These are phyloP conservation scores for Aeoliscus strigatus DNA, from an alignment of 2,797 vertebrate genomes.

Conservation along the genomic window DNA sequence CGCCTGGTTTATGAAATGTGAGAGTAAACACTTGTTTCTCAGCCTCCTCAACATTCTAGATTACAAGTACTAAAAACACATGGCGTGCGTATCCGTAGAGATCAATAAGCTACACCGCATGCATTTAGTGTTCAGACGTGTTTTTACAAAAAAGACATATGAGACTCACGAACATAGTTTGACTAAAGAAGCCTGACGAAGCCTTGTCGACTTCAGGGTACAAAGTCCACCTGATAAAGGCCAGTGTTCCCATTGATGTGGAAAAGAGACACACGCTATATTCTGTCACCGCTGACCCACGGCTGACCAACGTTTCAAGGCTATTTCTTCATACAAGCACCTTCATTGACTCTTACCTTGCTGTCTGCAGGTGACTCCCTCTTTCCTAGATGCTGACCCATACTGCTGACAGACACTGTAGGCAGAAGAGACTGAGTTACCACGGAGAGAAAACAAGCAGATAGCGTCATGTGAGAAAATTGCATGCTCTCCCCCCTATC, in stretches of 20 bases:
- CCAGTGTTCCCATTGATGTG: constrained; percentile 24
- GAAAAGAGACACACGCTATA: constrained; percentile 15
- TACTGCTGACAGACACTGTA: constrained; percentile 67
- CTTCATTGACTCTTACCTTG: constrained; percentile 52
- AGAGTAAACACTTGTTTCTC: neutral
- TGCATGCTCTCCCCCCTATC: constrained; percentile 25
- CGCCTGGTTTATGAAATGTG: too few relatives aligned
- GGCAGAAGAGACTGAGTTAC: constrained; percentile 25
- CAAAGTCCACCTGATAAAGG: constrained; percentile 62
- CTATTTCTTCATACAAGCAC: neutral
- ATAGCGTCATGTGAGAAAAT: constrained; percentile 13
- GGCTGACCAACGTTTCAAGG: neutral
- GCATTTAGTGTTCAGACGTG: neutral
- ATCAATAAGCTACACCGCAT: neutral
- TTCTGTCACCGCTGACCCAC: constrained; percentile 7
- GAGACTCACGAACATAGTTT: constrained; percentile 7
- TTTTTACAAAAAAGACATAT: constrained; percentile 1
- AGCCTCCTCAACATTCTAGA: too few relatives aligned
- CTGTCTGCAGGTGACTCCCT: constrained; percentile 44
- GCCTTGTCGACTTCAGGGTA: constrained; percentile 23
- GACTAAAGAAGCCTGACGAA: constrained; percentile 14
- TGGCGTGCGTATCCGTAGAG: neutral
- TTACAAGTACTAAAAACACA: too few relatives aligned
- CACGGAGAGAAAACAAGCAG: too few relatives aligned
- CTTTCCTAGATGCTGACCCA: constrained; percentile 74